Percentiles rank a stretch among this genome's conserved stretches.
Conservation (phyloP, 2,888 invertebrate genomes). For the Eristalis intricaria region DNA sequence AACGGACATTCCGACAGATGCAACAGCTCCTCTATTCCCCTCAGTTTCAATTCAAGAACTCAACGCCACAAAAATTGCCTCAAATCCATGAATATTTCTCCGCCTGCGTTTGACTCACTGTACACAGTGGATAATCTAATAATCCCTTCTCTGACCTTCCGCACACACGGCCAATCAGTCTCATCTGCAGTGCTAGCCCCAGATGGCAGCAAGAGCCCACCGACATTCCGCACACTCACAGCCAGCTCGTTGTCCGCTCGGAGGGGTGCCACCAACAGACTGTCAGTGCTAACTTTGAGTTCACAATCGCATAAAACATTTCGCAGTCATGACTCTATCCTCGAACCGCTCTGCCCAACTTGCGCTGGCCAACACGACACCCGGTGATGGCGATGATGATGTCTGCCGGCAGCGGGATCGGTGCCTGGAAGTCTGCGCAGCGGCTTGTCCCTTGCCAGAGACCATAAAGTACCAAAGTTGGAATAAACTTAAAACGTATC, state of each 20-base stretch:
- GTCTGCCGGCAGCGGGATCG: constrained; percentile 41
- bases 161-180: constrained; percentile 4
- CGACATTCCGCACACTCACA: constrained; percentile 14
- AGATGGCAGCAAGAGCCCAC: not conserved
- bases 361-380: not conserved
- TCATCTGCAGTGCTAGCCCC: not conserved
- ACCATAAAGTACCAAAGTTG: constrained; percentile 58
- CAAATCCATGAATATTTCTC: not conserved
- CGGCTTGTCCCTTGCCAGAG: constrained; percentile 16
- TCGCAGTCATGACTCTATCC: constrained; percentile 54
- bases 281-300: constrained; percentile 23
- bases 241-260: constrained; percentile 23
- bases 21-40: too few species aligned
- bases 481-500: constrained; percentile 44
- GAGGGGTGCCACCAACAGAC: constrained; percentile 39
- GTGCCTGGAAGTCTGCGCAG: constrained; percentile 55
- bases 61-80: too few species aligned
- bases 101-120: not conserved
- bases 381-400: constrained; percentile 1
- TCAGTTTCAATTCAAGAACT: too few species aligned
- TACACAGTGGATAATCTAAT: constrained; percentile 22
- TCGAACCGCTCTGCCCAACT: not conserved
- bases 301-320: constrained; percentile 59
- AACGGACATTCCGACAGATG: too few species aligned
- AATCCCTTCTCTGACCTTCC: constrained; percentile 54